Evolutionary conservation across 2,888 invertebrate species (phyloP), one percentile per base, ranked within the genome.

Genomic region (Pardosa pseudoannulata): DNA sequence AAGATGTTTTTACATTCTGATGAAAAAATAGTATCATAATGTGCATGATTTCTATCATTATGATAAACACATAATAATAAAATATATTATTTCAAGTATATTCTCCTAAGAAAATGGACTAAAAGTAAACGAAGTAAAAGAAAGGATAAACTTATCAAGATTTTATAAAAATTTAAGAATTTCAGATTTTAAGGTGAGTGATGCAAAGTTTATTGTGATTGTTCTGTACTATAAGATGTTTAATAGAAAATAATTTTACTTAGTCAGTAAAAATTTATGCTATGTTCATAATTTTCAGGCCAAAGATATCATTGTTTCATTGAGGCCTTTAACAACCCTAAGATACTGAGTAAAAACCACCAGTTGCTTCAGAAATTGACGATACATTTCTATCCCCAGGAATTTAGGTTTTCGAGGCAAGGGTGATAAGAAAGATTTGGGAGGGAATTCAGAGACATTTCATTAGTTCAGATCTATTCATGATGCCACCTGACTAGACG

Each of bases 401-500:
- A 72, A 64, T 65, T 70, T 72, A 64, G 62, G 75, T 65, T 75
- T 70, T 41, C 31, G 75, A 71, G 82, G 82, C 71, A 73, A 70
- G 46, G 68, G 82, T 74, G 82, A 68, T 81, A 68, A 81, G 80
- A 81, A 74, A 74, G 73, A 74, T 56, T 74, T 39, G 67, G 74
- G 74, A 74, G 80, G 80, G 74, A 74, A 81, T 81, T 74, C 72
- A 82, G 82, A 82, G 62, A 81, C 68, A 75, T 64, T 82, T 82
- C 70, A 32, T 74, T 82, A 75, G 74, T 75, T 82, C 82, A 74
- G 73, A 73, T 81, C 82, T 72, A 82, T 74, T 56, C 36, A 29
- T 46, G 36, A 39, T 81, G 68, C 83, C 67, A 73, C 83, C 72
- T 85, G 83, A 85, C 83, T 85, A 85, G 83, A 85, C 72, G 78